Base-by-base conservation (phyloP, 92 coral and sea anemone species). In the Siderastrea siderea region DNA sequence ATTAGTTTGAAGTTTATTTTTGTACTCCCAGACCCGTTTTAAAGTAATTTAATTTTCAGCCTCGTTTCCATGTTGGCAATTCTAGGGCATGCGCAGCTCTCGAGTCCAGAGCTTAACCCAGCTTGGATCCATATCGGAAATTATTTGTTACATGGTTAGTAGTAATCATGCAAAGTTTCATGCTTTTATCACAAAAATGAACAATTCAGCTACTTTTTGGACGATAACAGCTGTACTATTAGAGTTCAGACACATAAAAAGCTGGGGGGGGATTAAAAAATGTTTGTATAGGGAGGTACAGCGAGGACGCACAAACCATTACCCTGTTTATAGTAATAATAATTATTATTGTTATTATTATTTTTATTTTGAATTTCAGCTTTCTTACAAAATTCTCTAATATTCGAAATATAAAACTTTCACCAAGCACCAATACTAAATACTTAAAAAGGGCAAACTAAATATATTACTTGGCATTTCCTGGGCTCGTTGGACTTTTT, bases 81-180 rank as follows among this genome's bases (percentile, higher is more conserved):
- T 67, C 81, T 61, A 60, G 55, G 90, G 51, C 92, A 90, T 87
- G 90, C 88, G 86, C 90, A 83, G 86, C 46, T 82, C 94, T 90
- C 87, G 78, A 59, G 80, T 77, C 89, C 81, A 74, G 83, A 53
- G 82, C n/a, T n/a, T n/a, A n/a, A n/a, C n/a, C n/a, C n/a, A n/a
- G n/a, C n/a, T n/a, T n/a, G n/a, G n/a, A n/a, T n/a, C n/a, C n/a
- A n/a, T n/a, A n/a, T n/a, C n/a, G n/a, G n/a, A n/a, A n/a, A n/a
- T n/a, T n/a, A n/a, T n/a, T n/a, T n/a, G n/a, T n/a, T n/a, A n/a
- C n/a, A n/a, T n/a, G n/a, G n/a, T n/a, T n/a, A n/a, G n/a, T n/a
- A n/a, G n/a, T n/a, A n/a, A n/a, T n/a, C n/a, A n/a, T n/a, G n/a
- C n/a, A n/a, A n/a, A n/a, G n/a, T n/a, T n/a, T n/a, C n/a, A n/a